Evolutionary conservation across 2,797 vertebrate genomes (phyloP), one percentile per base, ranked within the genome.

Genomic region (Tadarida brasiliensis): DNA sequence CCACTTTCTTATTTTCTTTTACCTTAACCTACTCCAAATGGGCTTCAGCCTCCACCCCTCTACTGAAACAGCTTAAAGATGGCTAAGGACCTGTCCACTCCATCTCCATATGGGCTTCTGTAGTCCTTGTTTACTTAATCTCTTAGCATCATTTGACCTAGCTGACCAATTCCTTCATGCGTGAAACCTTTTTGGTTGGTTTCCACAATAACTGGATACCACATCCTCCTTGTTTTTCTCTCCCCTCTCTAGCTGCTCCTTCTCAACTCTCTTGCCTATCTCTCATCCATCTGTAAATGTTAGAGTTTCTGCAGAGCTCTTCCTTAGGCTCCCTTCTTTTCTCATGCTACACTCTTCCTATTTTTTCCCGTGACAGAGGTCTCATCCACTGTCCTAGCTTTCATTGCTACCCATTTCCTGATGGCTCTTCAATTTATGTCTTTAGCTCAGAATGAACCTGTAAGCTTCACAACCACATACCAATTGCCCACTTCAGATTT

Each of bases 401-500:
- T 12, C 22, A 26, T 47, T 65, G 28, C 61, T 20, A 6, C 33
- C 33, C 86, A 5, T 59, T 54, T 26, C 35, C 26, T 10, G 22
- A 61, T 33, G 35, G 80, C 33, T 87, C 63, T 51, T 73, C 67
- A 51, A 49, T 78, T 80, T 77, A 74, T 67, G 67, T 70, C 71
- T 91, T 65, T 39, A 76, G 39, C 76, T 63, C 81, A 70, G 81
- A 88, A 33, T 39, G 16, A 7, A 12, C 47, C 74, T 81, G 17
- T 24, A 83, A 91, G 67, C 51, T 70, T 87, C 57, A 71, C 61
- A 85, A 33, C 49, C 47, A 71, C n/a, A 61, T 15, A 84, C 57
- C 54, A 14, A 65, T 24, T n/a, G 71, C 86, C 44, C 20, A 22
- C 76, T 87, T 93, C 44, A 22, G 63, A 82, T 89, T 94, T 91